Conservation (phyloP, 2,888 invertebrate genomes). For the Bembecia ichneumoniformis region DNA sequence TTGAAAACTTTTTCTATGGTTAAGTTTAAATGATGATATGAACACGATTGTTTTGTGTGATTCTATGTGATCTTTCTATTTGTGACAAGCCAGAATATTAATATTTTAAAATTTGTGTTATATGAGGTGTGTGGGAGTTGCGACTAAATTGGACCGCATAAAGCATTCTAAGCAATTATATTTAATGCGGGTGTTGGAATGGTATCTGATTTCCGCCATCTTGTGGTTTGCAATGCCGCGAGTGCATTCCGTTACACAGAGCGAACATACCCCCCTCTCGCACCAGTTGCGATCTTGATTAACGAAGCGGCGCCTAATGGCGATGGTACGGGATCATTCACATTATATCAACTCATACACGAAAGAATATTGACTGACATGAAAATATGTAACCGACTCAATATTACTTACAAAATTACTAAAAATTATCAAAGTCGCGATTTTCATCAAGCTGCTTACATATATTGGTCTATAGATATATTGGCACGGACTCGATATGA, state of each 20-base stretch:
- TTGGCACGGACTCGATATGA: no score
- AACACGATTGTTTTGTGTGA: no score
- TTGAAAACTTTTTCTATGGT: background rate
- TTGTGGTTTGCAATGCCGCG: conserved; percentile 18
- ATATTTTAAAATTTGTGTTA: background rate
- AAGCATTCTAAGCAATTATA: background rate
- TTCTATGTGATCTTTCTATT: no score
- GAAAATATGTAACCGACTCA: no score
- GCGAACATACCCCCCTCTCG: conserved; percentile 13
- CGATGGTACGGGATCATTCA: background rate
- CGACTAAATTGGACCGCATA: conserved; percentile 3
- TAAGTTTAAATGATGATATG: background rate
- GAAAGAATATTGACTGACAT: no score
- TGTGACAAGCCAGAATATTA: no score
- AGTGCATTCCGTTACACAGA: conserved; percentile 44
- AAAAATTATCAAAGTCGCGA: no score
- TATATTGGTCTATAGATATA: no score
- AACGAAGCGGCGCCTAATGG: conserved; percentile 21
- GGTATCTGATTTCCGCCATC: conserved; percentile 17
- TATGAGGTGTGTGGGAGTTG: conserved; percentile 10
- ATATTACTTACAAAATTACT: no score
- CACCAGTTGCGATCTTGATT: conserved; percentile 21
- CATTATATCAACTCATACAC: background rate
- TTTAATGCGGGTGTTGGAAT: background rate
- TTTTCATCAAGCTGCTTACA: no score